Evolutionary conservation across 1,140 invertebrate species (phyloP), one percentile per base, ranked within the genome.

Genomic region (Phocides pigmalion): DNA sequence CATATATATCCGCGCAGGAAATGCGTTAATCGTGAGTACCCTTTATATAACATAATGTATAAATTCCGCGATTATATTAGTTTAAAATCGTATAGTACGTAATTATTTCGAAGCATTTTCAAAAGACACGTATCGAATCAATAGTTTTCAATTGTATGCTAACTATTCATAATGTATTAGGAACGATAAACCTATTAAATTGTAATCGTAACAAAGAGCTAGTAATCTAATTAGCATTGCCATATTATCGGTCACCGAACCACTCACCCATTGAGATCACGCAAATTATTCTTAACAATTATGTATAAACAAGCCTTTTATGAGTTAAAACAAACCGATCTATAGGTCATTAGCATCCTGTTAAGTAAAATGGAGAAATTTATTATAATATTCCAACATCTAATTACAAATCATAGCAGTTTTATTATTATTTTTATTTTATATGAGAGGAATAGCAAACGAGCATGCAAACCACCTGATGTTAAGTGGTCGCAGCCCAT

Each of bases 191-290:
- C 4, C 2, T 6, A 46, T 46, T 22, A 5, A 46, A 12, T 46
- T 20, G 12, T 14, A 47, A 47, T 47, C 19, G 22, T 14, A 47
- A 47, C n/a, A 47, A 35, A 35, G 9, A 22, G 4, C 19, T 12
- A 12, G 3, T 14, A 4, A 47, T 22, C 19, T 47, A 20, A 47
- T 47, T 47, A 47, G 1, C 3, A 22, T n/a, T 14, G 3, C n/a
- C 28, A 9, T 19, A 20, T 58, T 66, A 74, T 74, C 71, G 68
- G 71, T 70, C 71, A 62, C 25, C 41, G 53, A 20, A 46, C 39
- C 19, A 14, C 44, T n/a, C n/a, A 2, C 4, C 12, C 3, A 2
- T 14, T 4, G 1, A 47, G 11, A 22, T 37, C 25, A 19, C 16
- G 22, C 44, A 9, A 54, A 44, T 19, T n/a, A 17, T 51, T 17